These are phyloP conservation scores for Valencia hispanica DNA, from an alignment of 2,797 vertebrate genomes.

Conservation along the genomic window DNA sequence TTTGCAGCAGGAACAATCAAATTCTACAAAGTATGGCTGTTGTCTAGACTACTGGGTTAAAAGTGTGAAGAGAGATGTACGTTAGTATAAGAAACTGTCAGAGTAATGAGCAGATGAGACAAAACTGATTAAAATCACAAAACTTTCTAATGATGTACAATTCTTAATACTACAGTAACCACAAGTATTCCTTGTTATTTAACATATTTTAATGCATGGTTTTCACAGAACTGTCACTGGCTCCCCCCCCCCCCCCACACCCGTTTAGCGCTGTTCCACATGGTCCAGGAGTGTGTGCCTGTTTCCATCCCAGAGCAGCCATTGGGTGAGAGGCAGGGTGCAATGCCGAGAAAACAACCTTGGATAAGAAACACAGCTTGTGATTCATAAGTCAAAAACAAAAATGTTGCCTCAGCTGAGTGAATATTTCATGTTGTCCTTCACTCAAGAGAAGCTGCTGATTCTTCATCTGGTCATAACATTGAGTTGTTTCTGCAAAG, in stretches of 20 bases:
- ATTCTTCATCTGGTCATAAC: slow-evolving; percentile 47
- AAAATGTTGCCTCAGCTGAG: slow-evolving; percentile 51
- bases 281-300: no score
- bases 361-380: slow-evolving; percentile 8
- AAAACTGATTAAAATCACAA: background rate
- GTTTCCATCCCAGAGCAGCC: no score
- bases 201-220: background rate
- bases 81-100: background rate
- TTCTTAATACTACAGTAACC: background rate
- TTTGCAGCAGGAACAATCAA: background rate
- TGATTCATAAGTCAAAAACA: slow-evolving; percentile 40
- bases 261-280: no score
- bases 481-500: slow-evolving; percentile 25
- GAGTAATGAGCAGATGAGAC: background rate
- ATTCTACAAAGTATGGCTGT: background rate
- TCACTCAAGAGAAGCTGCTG: slow-evolving; percentile 49
- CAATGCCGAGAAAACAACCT: background rate
- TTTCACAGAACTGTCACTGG: no score
- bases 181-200: background rate
- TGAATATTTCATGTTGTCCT: slow-evolving; percentile 75
- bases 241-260: no score
- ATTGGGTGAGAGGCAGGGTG: no score
- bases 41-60: background rate
- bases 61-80: background rate
- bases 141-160: background rate